A percentile compares a stretch with the other conserved stretches of the same genome.
Conservation (phyloP, 2,888 invertebrate species). For the Volucella inanis region DNA sequence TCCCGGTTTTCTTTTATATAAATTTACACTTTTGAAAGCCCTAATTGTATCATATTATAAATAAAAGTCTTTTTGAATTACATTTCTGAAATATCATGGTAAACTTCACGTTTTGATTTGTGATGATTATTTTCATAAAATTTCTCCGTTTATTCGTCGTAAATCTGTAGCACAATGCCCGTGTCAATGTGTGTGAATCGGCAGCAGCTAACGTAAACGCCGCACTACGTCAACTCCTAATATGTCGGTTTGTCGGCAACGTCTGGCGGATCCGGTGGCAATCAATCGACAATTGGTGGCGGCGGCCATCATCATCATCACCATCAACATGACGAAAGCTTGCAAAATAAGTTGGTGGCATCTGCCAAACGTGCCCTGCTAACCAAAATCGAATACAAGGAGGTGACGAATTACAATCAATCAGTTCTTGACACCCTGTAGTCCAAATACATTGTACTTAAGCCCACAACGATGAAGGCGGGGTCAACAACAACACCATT, state of each 20-base stretch:
- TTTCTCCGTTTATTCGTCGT: no score
- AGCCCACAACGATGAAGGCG: slow-evolving; percentile 79
- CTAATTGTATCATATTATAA: no score
- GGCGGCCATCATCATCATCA: slow-evolving; percentile 32
- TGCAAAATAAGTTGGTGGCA: slow-evolving; percentile 89
- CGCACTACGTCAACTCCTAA: slow-evolving; percentile 79
- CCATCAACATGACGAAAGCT: slow-evolving; percentile 76
- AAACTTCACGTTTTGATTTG: no score
- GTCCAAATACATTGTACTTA: slow-evolving; percentile 92
- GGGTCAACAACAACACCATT: slow-evolving; percentile 71
- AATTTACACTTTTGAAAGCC: no score
- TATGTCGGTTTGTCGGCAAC: slow-evolving; percentile 43
- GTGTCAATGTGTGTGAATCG: slow-evolving; percentile 82
- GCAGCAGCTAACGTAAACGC: slow-evolving; percentile 81
- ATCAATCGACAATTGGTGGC: slow-evolving; percentile 39
- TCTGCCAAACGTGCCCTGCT: slow-evolving; percentile 91
- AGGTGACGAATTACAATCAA: slow-evolving; percentile 85
- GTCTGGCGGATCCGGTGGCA: slow-evolving; percentile 38
- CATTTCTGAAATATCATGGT: no score
- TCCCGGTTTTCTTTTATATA: no score
- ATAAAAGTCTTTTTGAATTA: no score
- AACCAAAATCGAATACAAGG: slow-evolving; percentile 91
- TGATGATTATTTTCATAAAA: no score
- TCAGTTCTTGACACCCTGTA: slow-evolving; percentile 90
- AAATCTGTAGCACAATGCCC: slow-evolving; percentile 79